Base-by-base conservation (phyloP, 1,140 invertebrate genomes). In the Hirudo medicinalis region DNA sequence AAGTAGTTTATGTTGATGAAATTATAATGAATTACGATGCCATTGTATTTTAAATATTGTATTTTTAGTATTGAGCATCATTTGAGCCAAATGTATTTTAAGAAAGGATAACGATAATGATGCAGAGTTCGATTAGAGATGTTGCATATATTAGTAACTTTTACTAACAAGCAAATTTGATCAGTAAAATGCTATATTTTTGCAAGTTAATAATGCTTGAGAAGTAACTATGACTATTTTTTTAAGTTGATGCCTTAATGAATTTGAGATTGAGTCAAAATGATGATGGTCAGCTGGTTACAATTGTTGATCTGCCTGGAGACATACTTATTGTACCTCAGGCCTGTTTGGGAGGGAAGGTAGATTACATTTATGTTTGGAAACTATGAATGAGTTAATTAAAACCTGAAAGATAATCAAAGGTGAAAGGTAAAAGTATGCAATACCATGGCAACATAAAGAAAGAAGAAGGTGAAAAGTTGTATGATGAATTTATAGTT, bases 291-390 rank as follows among this genome's bases (percentile, higher is more conserved):
- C 78, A 78, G 71, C 69, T 76, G 20, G 76, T 78, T 2, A 81
- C 81, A 27, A 74, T 82, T 13, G 36, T 80, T 27, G 80, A 83
- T 57, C 71, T 81, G 15, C 78, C 80, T 15, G 82, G 79, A 32
- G 81, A 83, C 75, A 73, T 84, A 32, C 74, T 84, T 0, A 79
- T 84, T 43, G 78, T 84, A 70, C 83, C 83, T 27, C 83, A 84
- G 75, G 82, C 83, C 0, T 82, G 79, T 13, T 73, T 84, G 6
- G 83, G 83, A n/a, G 83, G 83, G 22, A 68, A 43, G 36, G 57
- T 63, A 32, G 9, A 32, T 25, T 25, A 63, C 8, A 63, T 63
- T 63, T 63, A 15, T 63, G 11, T 15, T 15, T 49, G 43, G 13
- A 63, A 63, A 63, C 2, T 22, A 63, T 63, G 19, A 63, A 25